These are phyloP conservation scores for Schrankia costaestrigalis DNA, from an alignment of 2,888 invertebrate species.

Conservation along the genomic window DNA sequence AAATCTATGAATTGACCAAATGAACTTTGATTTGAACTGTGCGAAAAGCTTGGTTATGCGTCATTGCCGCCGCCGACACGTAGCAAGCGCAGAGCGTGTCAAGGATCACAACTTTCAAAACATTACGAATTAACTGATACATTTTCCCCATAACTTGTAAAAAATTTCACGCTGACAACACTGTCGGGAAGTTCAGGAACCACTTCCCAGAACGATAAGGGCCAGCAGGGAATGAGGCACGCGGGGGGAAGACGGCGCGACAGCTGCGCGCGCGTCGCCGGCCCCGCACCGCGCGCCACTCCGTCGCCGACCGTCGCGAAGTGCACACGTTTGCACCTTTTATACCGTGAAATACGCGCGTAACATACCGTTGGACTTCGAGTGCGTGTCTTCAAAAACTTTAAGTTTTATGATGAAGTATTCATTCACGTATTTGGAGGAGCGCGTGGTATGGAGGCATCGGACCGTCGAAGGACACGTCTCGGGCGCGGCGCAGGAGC, in stretches of 20 bases:
- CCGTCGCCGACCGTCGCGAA: constrained; percentile 54
- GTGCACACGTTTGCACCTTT: constrained; percentile 37
- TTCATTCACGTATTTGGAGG: constrained; percentile 33
- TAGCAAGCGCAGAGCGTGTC: constrained; percentile 49
- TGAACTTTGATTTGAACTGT: constrained; percentile 38
- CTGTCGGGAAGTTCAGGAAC: constrained; percentile 78
- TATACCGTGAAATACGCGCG: constrained; percentile 50
- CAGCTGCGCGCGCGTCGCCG: constrained; percentile 74
- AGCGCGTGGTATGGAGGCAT: constrained; percentile 25
- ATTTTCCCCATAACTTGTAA: constrained; percentile 43
- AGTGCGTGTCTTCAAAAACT: constrained; percentile 50
- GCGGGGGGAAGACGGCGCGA: constrained; percentile 58
- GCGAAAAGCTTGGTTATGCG: constrained; percentile 55
- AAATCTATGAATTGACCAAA: constrained; percentile 20
- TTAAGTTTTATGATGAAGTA: constrained; percentile 39
- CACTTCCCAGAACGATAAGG: constrained; percentile 80
- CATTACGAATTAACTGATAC: constrained; percentile 17
- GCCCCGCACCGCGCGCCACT: constrained; percentile 57
- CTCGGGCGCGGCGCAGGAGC: constrained; percentile 57
- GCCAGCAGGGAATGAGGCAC: constrained; percentile 50
- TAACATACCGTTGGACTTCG: constrained; percentile 50
- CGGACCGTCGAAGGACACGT: constrained; percentile 35
- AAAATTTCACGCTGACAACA: constrained; percentile 55
- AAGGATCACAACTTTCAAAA: constrained; percentile 72
- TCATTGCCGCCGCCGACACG: constrained; percentile 48